Conservation (phyloP, 1,140 invertebrate species). For the Sinonovacula constricta region DNA sequence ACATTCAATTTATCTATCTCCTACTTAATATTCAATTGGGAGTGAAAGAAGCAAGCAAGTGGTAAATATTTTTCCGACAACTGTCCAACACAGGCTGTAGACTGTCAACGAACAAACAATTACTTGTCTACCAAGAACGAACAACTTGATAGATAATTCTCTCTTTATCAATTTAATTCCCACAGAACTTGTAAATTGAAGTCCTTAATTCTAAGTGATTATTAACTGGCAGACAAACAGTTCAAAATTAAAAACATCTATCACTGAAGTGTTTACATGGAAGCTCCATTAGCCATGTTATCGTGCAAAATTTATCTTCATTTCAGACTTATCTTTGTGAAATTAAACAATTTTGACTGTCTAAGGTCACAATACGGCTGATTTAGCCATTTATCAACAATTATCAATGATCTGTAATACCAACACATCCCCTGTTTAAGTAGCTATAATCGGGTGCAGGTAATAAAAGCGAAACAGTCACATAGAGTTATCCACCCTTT, state of each 20-base stretch:
- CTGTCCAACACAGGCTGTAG: neutral
- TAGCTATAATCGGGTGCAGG: slow-evolving; percentile 3
- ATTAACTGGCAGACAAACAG: slow-evolving; percentile 44
- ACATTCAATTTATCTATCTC: neutral
- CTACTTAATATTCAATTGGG: neutral
- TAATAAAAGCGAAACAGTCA: slow-evolving; percentile 37
- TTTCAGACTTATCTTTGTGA: slow-evolving; percentile 54
- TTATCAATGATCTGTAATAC: slow-evolving; percentile 48
- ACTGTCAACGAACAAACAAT: neutral
- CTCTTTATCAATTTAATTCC: slow-evolving; percentile 17
- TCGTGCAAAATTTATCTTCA: slow-evolving; percentile 54
- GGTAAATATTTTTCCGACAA: neutral
- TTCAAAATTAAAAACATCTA: slow-evolving; percentile 56
- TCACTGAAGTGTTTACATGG: slow-evolving; percentile 52
- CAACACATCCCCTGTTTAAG: slow-evolving; percentile 23
- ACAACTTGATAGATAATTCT: neutral
- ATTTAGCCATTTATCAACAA: slow-evolving; percentile 57
- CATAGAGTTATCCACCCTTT: slow-evolving; percentile 19
- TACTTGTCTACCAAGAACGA: neutral
- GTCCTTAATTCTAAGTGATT: slow-evolving; percentile 49
- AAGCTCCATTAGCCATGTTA: slow-evolving; percentile 48
- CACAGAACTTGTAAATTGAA: slow-evolving; percentile 50
- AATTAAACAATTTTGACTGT: slow-evolving; percentile 57
- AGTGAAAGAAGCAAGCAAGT: neutral
- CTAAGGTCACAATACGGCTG: slow-evolving; percentile 49